Evolutionary conservation across 1,140 invertebrate species (phyloP).

Genomic region (Zaprionus davidi): DNA sequence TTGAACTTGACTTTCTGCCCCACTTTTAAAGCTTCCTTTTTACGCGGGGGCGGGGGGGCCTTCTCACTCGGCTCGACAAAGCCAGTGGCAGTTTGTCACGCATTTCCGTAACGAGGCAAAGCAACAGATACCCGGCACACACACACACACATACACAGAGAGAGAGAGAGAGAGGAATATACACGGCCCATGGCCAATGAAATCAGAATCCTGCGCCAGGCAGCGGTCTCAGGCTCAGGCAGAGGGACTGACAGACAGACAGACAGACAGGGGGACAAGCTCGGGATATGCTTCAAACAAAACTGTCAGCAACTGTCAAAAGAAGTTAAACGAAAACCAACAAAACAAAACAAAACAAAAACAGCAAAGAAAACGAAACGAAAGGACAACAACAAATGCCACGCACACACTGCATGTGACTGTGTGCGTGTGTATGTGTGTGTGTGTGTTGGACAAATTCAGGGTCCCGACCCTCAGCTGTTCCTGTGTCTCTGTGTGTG

Average conservation of each 20-base stretch:
- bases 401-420: constrained; percentile 6
- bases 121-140: constrained; percentile 41
- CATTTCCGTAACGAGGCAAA: constrained; percentile 42
- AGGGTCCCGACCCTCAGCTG: constrained; percentile 18
- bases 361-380: constrained; percentile 31
- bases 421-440: not conserved
- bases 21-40: constrained; percentile 4
- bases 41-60: too few species aligned
- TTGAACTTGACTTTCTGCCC: constrained; percentile 5
- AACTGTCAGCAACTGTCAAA: constrained; percentile 81
- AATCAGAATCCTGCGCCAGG: constrained; percentile 34
- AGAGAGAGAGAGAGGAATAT: not conserved
- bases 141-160: not conserved
- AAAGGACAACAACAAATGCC: constrained; percentile 29
- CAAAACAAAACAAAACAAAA: constrained; percentile 38
- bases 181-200: constrained; percentile 34
- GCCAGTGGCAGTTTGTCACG: constrained; percentile 49
- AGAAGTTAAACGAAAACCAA: constrained; percentile 67
- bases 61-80: constrained; percentile 9
- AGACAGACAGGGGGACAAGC: constrained; percentile 16
- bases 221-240: constrained; percentile 23
- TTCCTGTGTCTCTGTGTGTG: not conserved
- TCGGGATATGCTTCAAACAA: constrained; percentile 67
- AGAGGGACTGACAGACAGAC: constrained; percentile 20
- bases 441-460: constrained; percentile 22